Evolutionary conservation across 2,113 vertebrate genomes (phyloP), one percentile per base, ranked within the genome.

Genomic region (Corvus cornix): DNA sequence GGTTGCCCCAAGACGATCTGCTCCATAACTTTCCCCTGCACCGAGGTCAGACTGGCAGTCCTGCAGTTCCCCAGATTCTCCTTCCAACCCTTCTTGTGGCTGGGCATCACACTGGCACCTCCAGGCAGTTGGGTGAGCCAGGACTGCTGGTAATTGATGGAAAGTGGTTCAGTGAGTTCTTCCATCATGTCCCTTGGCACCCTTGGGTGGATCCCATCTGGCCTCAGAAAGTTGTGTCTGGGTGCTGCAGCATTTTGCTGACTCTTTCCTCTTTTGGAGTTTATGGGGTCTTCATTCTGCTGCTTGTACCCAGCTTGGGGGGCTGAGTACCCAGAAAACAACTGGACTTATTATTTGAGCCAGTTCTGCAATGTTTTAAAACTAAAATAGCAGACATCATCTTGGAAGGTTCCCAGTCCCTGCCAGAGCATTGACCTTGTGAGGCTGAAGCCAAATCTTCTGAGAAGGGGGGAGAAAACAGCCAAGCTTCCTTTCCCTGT

Each of bases 181-280:
- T 56, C 56, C 22, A 48, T 12, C 31, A 33, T 22, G 31, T 48
- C 8, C 30, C 79, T 83, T 6, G 3, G n/a, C 30, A 35, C 35
- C 18, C 21, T 76, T 60, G 55, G 17, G 26, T 41, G 15, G 20
- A 63, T 49, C 41, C 63, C 35, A 33, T 43, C 21, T 0, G 0
- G 26, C 43, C 3, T 8, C 30, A 83, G 64, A 30, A 69, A 44
- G 22, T 16, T 12, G 4, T 13, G 43, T 72, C 31, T 21, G 13
- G 70, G 33, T 58, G 51, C 51, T 37, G 16, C 63, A 62, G 49
- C 49, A 56, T 48, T 35, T 78, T 49, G 33, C 33, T 39, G 35
- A n/a, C 23, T 51, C 17, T 30, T 64, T 64, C 13, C 11, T 26
- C 55, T 62, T 63, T 20, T 28, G 48, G 39, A 41, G 33, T 49